Conservation (phyloP, 2,113 vertebrate genomes). For the Tretioscincus oriximinensis region DNA sequence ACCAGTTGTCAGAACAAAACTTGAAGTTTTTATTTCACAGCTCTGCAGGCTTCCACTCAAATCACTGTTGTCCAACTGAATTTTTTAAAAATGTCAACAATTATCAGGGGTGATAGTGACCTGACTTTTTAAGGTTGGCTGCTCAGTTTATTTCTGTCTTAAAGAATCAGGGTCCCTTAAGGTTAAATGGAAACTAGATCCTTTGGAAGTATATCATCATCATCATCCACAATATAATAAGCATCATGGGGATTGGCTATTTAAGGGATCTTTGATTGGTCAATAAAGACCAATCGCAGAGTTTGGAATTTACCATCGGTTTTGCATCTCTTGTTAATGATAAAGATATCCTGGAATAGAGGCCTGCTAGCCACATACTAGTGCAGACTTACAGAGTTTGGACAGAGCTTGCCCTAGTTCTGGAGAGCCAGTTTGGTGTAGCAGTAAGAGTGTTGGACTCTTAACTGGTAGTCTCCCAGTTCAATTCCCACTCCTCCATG, state of each 20-base stretch:
- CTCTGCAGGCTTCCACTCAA: not conserved
- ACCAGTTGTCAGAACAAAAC: not conserved
- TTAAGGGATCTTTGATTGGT: too few relatives aligned
- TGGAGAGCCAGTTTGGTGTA: too few relatives aligned
- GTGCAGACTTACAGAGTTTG: not conserved
- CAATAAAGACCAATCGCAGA: too few relatives aligned
- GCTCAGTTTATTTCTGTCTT: not conserved
- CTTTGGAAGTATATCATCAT: not conserved
- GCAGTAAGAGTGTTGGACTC: too few relatives aligned
- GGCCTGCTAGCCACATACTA: too few relatives aligned
- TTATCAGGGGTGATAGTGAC: constrained; percentile 12
- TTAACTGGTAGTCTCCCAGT: too few relatives aligned
- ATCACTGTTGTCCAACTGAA: not conserved
- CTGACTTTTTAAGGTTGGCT: constrained; percentile 1
- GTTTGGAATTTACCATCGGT: too few relatives aligned
- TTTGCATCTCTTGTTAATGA: too few relatives aligned
- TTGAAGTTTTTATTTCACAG: constrained; percentile 3
- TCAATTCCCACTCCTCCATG: too few relatives aligned
- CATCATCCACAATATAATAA: too few relatives aligned
- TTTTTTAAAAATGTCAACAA: constrained; percentile 25
- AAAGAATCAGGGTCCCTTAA: not conserved
- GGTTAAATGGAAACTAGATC: not conserved
- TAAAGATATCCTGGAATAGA: not conserved
- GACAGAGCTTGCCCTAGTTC: too few relatives aligned
- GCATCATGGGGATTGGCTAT: too few relatives aligned